Percentiles rank a stretch among this genome's conserved stretches.
Evolutionary conservation across 2,113 vertebrate genomes (phyloP).

Genomic region (Halcyon senegalensis): DNA sequence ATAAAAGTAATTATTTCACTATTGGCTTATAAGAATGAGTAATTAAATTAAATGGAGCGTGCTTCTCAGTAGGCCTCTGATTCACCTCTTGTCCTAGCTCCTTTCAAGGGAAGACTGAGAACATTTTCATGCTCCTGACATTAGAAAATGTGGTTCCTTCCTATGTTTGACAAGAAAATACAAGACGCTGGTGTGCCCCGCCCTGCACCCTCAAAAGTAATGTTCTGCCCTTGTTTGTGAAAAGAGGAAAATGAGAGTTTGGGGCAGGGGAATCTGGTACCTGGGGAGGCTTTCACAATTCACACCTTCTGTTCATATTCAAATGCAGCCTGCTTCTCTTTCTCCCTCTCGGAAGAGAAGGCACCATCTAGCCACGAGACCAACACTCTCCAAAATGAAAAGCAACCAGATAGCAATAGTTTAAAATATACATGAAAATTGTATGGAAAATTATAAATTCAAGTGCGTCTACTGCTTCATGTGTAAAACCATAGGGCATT

Average conservation of each 20-base stretch:
- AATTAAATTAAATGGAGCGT: neutral
- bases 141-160: neutral
- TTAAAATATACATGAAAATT: neutral
- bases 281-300: neutral
- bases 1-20: neutral
- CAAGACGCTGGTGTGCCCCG: neutral
- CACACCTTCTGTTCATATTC: neutral
- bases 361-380: neutral
- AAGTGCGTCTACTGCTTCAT: neutral
- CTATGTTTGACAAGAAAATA: neutral
- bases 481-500: neutral
- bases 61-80: neutral
- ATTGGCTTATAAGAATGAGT: conserved; percentile 8
- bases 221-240: neutral
- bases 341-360: neutral
- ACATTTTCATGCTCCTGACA: neutral
- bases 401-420: neutral
- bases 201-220: neutral
- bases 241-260: neutral
- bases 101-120: neutral
- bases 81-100: neutral
- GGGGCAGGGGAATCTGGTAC: neutral
- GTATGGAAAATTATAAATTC: neutral
- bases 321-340: neutral
- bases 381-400: neutral